Percentiles rank a stretch among this genome's conserved stretches.
Conservation (phyloP, 2,888 invertebrate genomes). For the Hesperia comma region DNA sequence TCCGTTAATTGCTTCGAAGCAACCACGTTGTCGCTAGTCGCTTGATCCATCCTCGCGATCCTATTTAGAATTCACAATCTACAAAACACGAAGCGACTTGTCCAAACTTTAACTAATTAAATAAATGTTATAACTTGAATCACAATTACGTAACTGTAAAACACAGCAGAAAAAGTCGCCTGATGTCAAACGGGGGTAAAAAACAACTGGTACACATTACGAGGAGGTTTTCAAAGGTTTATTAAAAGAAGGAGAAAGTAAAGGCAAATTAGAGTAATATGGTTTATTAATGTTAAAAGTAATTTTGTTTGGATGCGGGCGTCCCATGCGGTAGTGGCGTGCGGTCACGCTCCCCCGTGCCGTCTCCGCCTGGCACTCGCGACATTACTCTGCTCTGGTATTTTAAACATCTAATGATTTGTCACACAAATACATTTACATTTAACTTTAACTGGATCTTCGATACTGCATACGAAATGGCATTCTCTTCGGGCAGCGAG, state of each 20-base stretch:
- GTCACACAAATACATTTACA: neutral
- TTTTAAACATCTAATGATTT: conserved; percentile 34
- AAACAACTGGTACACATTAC: conserved; percentile 80
- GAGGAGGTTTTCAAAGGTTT: conserved; percentile 72
- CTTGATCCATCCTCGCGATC: conserved; percentile 50
- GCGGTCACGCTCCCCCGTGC: conserved; percentile 61
- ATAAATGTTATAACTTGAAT: conserved; percentile 44
- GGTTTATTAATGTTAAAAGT: conserved; percentile 81
- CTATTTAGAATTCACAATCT: conserved; percentile 41
- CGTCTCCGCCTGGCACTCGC: conserved; percentile 56
- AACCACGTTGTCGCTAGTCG: conserved; percentile 53
- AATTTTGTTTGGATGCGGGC: conserved; percentile 71
- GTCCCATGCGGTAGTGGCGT: conserved; percentile 60
- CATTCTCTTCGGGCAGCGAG: too few species aligned
- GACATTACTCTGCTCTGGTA: conserved; percentile 44
- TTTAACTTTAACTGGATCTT: too few species aligned
- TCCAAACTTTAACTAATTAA: conserved; percentile 40
- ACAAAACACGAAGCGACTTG: conserved; percentile 36
- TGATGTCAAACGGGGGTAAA: conserved; percentile 75
- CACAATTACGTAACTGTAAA: conserved; percentile 47
- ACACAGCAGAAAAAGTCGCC: conserved; percentile 63
- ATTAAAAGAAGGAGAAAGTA: conserved; percentile 80
- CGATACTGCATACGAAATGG: too few species aligned
- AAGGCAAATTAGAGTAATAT: conserved; percentile 81
- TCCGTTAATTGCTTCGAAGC: conserved; percentile 70